These are phyloP conservation scores for Corydoras maculifer DNA, from an alignment of 2,113 vertebrate genomes.

Conservation along the genomic window DNA sequence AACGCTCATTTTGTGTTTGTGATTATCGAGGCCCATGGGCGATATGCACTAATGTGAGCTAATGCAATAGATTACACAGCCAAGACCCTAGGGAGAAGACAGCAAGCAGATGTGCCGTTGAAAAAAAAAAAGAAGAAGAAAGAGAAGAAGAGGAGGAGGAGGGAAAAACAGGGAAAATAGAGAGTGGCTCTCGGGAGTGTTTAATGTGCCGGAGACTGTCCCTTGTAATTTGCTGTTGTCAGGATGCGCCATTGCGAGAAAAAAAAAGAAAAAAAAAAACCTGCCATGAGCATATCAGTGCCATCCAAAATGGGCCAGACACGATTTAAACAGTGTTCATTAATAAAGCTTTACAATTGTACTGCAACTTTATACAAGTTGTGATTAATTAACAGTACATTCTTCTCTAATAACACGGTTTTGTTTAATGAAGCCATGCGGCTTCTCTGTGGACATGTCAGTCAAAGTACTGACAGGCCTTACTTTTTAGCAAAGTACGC, in stretches of 20 bases:
- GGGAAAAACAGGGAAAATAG: not conserved
- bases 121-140: constrained; percentile 40
- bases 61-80: constrained; percentile 80
- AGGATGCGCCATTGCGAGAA: constrained; percentile 40
- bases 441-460: not conserved
- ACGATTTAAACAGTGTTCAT: constrained; percentile 16
- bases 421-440: not conserved
- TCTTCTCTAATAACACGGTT: not conserved
- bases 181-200: constrained; percentile 47
- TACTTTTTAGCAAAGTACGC: constrained; percentile 50
- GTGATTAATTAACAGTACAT: constrained; percentile 15
- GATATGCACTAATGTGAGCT: constrained; percentile 79
- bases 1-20: constrained; percentile 76
- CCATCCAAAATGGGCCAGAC: not conserved
- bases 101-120: constrained; percentile 74
- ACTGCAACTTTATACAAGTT: constrained; percentile 12
- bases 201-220: constrained; percentile 61
- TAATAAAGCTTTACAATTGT: constrained; percentile 14
- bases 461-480: not conserved
- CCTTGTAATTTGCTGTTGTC: constrained; percentile 52
- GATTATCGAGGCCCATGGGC: constrained; percentile 74
- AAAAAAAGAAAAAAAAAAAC: constrained; percentile 8
- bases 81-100: constrained; percentile 69
- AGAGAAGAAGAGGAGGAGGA: not conserved
- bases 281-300: constrained; percentile 43